Evolutionary conservation across 1,140 invertebrate genomes (phyloP), one percentile per base, ranked within the genome.

Genomic region (Arion vulgaris): DNA sequence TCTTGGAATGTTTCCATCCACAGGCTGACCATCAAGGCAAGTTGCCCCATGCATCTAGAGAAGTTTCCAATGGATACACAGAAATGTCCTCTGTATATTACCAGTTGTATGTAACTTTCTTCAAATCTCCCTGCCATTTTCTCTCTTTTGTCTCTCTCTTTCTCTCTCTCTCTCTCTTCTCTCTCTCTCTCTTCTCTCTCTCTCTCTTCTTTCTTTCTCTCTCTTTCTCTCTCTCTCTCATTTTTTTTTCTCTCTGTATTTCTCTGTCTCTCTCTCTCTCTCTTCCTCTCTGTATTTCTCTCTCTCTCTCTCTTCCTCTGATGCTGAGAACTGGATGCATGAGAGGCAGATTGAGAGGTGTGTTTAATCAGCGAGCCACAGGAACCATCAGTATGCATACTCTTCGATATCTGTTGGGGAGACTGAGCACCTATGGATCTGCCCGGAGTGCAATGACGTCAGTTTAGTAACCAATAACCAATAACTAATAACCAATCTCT

Each of bases 11-110:
- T 71, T 71, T 71, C 36, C 38, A 7, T 5, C 11, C 26, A 0
- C 84, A 93, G 93, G 86, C 81, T 93, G 85, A 93, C 93, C 13
- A 91, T 93, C 5, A 98, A 98, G 93, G 98, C 98, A 0, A 97
- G 96, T 86, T 99, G 98, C 92, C 97, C 97, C 11, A 99, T 99
- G 98, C 96, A 98, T 88, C 93, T 99, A 34, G 94, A 97, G 86
- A 97, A 97, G 90, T 93, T 92, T 82, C 93, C 93, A 1, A 90
- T 93, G 88, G 93, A 93, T 83, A 90, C 88, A 62, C 93, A 93
- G 85, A 87, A 86, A 19, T 93, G 93, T 84, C 93, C 92, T 17
- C 86, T 93, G 2, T 87, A 91, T 39, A 88, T 93, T 32, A 91
- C 90, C 53, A 93, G 92, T 85, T 93, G 93, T 93, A 90, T 92